These are phyloP conservation scores for Aldrovandia affinis DNA, from an alignment of 2,797 vertebrate species.

Conservation along the genomic window DNA sequence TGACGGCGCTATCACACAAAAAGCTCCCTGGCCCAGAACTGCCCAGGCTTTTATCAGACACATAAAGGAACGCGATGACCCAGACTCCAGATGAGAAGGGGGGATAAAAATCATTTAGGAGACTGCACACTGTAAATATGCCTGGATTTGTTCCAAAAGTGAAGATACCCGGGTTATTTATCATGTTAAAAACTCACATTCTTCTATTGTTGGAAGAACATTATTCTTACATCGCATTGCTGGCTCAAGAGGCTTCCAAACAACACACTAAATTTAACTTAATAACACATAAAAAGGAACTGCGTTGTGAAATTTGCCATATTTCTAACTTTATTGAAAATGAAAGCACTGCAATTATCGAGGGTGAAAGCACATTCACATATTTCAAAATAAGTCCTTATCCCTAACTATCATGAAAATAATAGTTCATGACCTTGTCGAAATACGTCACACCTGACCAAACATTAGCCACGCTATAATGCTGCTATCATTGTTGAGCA, in stretches of 20 bases:
- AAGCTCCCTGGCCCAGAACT: neutral
- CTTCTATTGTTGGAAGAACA: constrained; percentile 27
- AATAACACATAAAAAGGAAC: constrained; percentile 22
- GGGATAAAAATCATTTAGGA: neutral
- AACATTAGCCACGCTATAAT: constrained; percentile 21
- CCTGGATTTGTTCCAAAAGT: constrained; percentile 8
- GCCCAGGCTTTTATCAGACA: neutral
- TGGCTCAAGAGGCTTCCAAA: constrained; percentile 21
- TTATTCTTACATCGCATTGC: constrained; percentile 29
- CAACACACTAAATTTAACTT: constrained; percentile 24
- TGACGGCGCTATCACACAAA: neutral
- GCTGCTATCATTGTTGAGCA: neutral
- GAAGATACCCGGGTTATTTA: constrained; percentile 25
- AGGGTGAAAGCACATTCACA: constrained; percentile 21
- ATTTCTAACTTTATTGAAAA: constrained; percentile 30
- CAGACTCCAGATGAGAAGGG: too few relatives aligned
- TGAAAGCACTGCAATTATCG: constrained; percentile 16
- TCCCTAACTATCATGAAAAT: neutral
- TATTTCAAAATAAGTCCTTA: constrained; percentile 23
- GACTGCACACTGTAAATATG: constrained; percentile 15
- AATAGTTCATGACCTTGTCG: constrained; percentile 2
- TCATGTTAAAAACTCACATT: constrained; percentile 28
- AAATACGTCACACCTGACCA: constrained; percentile 34
- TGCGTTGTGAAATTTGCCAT: constrained; percentile 24
- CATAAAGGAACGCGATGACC: neutral